Base-by-base conservation (phyloP, 1,140 invertebrate species). In the Drosophila equinoxialis region DNA sequence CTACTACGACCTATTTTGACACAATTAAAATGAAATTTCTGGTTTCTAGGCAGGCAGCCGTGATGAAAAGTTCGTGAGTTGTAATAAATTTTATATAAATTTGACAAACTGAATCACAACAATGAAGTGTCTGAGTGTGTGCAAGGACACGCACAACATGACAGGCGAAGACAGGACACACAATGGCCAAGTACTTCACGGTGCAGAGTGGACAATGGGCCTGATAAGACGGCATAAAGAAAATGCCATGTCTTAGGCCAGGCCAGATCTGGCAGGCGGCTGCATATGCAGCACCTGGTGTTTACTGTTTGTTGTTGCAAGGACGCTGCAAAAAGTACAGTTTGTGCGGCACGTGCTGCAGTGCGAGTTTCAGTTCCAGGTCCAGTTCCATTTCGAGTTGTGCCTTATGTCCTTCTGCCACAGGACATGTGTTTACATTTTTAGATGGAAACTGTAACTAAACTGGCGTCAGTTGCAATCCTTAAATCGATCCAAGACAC, bases 81-180 rank as follows among this genome's bases (percentile, higher is more conserved):
- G 63, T 68, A 79, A 79, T 74, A 79, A 79, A 79, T 79, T 79
- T 79, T 77, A 79, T 79, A 79, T 79, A 79, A 79, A 79, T 79
- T 79, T 79, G 77, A 79, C 77, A 77, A 77, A 74, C 51, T 77
- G 77, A 73, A 79, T 79, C 77, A 79, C 65, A 79, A 79, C 77
- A 79, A 77, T 70, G 33, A 65, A 26, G 26, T 14, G 55, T 57
- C 30, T 30, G 30, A 26, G 26, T 14, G 55, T 23, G 45, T 77
- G 75, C 75, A 68, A 73, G 66, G 77, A 79, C 77, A 79, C 74
- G 74, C 70, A 77, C 74, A 42, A 76, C 65, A 74, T 68, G 65
- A 69, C 73, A 71, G 73, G 73, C 68, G 17, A 79, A 17, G 57
- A 59, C 68, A 63, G 71, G 59, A 68, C 51, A 55, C 67, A 77